Conservation (phyloP, 1,140 invertebrate species). For the Brachionus manjavacas region DNA sequence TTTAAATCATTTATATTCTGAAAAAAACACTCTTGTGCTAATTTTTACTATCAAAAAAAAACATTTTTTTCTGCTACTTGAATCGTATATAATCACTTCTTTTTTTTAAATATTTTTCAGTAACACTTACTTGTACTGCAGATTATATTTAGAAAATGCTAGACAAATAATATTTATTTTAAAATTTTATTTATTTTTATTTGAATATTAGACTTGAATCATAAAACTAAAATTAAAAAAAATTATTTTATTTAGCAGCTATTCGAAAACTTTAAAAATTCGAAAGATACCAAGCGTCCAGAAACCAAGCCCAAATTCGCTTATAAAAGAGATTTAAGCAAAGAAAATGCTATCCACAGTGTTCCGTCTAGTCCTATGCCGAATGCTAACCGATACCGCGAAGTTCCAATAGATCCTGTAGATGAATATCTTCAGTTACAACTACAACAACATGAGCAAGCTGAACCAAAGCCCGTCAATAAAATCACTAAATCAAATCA, state of each 20-base stretch:
- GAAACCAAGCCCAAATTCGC: not conserved
- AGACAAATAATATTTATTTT: too few relatives aligned
- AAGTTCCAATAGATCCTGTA: not conserved
- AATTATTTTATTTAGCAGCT: not conserved
- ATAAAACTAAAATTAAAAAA: not conserved
- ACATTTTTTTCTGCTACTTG: too few relatives aligned
- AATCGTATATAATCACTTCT: too few relatives aligned
- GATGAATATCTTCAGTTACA: constrained; percentile 27
- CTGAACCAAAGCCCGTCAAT: not conserved
- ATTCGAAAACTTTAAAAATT: not conserved
- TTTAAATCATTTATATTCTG: too few relatives aligned
- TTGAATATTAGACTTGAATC: not conserved
- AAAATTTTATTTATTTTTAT: not conserved
- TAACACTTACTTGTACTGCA: too few relatives aligned
- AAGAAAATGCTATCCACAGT: not conserved
- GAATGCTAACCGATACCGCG: not conserved
- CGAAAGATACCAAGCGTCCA: not conserved
- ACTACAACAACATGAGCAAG: not conserved
- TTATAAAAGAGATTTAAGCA: not conserved
- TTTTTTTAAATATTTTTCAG: too few relatives aligned
- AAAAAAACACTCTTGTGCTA: too few relatives aligned
- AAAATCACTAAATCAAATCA: not conserved
- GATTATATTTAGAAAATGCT: too few relatives aligned
- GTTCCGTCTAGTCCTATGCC: not conserved
- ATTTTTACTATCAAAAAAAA: too few relatives aligned